Evolutionary conservation across 1,140 invertebrate genomes (phyloP), one percentile per base, ranked within the genome.

Genomic region (Grapholita molesta): DNA sequence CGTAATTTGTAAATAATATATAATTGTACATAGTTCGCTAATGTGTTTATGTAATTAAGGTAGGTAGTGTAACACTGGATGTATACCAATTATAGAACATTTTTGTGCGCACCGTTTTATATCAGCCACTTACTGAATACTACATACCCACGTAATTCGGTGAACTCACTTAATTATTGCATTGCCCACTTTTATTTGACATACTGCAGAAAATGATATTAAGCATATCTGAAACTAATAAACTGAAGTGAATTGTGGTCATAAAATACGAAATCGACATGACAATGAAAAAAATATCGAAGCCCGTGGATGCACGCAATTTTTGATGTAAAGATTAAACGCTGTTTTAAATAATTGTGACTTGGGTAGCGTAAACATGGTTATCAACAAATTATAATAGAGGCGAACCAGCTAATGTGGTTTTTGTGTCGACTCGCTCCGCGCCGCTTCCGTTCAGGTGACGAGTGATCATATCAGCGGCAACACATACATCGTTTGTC

Each of bases 381-480:
- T 61, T 61, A 61, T 61, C 55, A 61, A 61, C 55, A 61, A 81
- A 83, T 88, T 83, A 86, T 86, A 79, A 77, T 85, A 79, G 73
- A 74, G 70, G 68, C 70, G 73, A 64, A 38, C 48, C 35, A 76
- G 32, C 76, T 90, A 90, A 90, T 90, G 88, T 77, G 73, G 85
- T 88, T 90, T 88, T 86, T 88, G 83, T 90, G 86, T 88, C 70
- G 67, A 53, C 70, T 61, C 71, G 67, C 75, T 69, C 53, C 66
- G 76, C 61, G 48, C 66, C 82, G 80, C 83, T 88, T 90, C 88
- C 88, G 86, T 81, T 83, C 88, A 90, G 88, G 88, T 90, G 88
- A 86, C 80, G 83, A 77, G 66, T 67, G 87, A 88, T 88, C 76
- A 64, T 80, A 87, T 89, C 86, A 74, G 28, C 67, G 66, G 42